phyloP scores from a whole-genome alignment of 2,888 invertebrate species.

The Gymnocheta viridis region DNA sequence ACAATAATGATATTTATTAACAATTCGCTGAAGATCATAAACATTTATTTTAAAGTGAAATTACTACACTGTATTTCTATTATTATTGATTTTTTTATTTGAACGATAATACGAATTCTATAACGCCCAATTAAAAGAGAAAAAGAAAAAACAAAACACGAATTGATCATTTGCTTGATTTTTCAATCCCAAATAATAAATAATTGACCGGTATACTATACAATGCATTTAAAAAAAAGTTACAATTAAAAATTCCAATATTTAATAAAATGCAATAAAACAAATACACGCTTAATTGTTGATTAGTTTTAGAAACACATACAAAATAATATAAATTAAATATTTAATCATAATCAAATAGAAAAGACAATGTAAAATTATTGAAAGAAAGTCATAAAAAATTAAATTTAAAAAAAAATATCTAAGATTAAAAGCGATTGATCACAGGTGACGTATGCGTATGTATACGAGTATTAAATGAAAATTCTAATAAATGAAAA shows the following conservation, averaged over 20 bases:
- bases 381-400: slow-evolving; percentile 1
- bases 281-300: slow-evolving; percentile 59
- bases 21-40: too few species aligned
- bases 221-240: slow-evolving; percentile 39
- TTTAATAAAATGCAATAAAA: slow-evolving; percentile 30
- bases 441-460: too few species aligned
- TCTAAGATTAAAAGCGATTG: too few species aligned
- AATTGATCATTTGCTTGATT: not conserved
- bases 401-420: not conserved
- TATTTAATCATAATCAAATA: slow-evolving; percentile 13
- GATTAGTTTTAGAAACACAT: slow-evolving; percentile 58
- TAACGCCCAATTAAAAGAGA: too few species aligned
- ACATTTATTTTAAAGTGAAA: too few species aligned
- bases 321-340: slow-evolving; percentile 18
- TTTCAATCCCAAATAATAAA: not conserved
- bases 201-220: slow-evolving; percentile 7
- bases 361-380: slow-evolving; percentile 11
- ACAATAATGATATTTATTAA: too few species aligned
- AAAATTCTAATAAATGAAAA: too few species aligned
- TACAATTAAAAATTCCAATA: slow-evolving; percentile 22
- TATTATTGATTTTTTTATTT: too few species aligned
- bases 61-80: too few species aligned
- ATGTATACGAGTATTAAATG: too few species aligned
- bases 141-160: not conserved
- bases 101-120: too few species aligned